phyloP scores from a whole-genome alignment of 2,797 vertebrate species.

The Synanceia verrucosa region DNA sequence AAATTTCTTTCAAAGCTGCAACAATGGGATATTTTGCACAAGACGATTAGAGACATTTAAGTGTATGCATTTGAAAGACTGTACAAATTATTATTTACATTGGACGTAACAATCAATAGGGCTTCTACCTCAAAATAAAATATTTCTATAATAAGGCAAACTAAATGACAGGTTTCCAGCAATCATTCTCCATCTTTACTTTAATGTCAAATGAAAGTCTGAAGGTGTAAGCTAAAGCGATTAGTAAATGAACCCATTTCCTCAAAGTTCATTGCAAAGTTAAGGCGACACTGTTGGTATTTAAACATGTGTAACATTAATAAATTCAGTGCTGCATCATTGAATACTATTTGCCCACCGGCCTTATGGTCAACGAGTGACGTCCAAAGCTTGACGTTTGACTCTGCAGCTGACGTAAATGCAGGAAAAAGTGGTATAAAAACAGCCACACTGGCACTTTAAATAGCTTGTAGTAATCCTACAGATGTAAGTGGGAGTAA shows the following conservation, averaged over 20 bases:
- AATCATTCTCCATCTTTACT: not conserved
- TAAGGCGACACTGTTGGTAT: not conserved
- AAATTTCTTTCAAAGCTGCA: not conserved
- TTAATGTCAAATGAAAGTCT: not conserved
- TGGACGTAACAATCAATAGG: not conserved
- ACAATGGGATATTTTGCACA: too few species aligned
- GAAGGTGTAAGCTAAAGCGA: not conserved
- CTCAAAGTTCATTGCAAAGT: not conserved
- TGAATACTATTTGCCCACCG: not conserved
- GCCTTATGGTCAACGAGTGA: constrained; percentile 10
- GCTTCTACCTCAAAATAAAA: not conserved
- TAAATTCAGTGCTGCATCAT: not conserved
- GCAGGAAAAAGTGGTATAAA: not conserved
- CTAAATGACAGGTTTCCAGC: not conserved
- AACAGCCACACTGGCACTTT: not conserved
- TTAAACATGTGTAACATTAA: not conserved
- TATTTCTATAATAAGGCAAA: not conserved
- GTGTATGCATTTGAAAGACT: not conserved
- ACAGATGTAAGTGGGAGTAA: not conserved
- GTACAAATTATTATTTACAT: not conserved
- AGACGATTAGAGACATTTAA: too few species aligned
- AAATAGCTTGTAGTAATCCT: not conserved
- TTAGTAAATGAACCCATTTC: not conserved
- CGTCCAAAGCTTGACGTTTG: constrained; percentile 14
- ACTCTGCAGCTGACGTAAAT: constrained; percentile 28